phyloP scores from a whole-genome alignment of 2,797 vertebrate genomes.

The Fringilla coelebs region DNA sequence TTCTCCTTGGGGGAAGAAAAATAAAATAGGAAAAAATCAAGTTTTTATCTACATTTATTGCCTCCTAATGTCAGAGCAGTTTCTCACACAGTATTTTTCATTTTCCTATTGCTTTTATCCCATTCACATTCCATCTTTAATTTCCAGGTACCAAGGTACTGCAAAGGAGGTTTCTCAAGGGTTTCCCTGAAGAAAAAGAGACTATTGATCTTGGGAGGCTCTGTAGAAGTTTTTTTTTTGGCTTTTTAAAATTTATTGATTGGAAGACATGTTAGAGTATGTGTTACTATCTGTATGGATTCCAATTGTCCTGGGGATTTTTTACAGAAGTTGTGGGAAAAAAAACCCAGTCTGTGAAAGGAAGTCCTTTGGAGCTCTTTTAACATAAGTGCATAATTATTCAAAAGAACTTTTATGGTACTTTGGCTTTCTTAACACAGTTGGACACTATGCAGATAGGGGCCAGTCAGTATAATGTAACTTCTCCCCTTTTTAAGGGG shows the following conservation, averaged over 20 bases:
- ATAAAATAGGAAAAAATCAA: neutral
- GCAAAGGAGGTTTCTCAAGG: neutral
- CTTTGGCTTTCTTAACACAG: neutral
- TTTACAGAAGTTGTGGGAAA: neutral
- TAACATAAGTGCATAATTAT: neutral
- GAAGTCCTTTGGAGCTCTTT: neutral
- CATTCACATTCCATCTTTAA: neutral
- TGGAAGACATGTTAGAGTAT: neutral
- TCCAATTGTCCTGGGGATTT: neutral
- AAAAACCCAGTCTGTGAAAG: rapidly evolving
- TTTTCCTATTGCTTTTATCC: neutral
- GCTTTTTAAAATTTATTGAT: neutral
- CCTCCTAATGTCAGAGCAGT: neutral
- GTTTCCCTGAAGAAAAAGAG: neutral
- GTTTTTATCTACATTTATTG: neutral
- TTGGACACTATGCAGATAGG: neutral
- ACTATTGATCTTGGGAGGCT: neutral
- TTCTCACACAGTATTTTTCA: neutral
- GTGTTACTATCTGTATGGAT: neutral
- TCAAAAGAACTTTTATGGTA: neutral
- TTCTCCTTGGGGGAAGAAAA: neutral
- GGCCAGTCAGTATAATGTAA: rapidly evolving
- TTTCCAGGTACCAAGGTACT: neutral
- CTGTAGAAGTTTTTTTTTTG: neutral
- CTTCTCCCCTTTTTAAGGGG: rapidly evolving